A percentile compares a stretch with the other conserved stretches of the same genome.
phyloP scores from a whole-genome alignment of 53 echinoderm and acorn worm genomes.

The Actinopyga echinites region DNA sequence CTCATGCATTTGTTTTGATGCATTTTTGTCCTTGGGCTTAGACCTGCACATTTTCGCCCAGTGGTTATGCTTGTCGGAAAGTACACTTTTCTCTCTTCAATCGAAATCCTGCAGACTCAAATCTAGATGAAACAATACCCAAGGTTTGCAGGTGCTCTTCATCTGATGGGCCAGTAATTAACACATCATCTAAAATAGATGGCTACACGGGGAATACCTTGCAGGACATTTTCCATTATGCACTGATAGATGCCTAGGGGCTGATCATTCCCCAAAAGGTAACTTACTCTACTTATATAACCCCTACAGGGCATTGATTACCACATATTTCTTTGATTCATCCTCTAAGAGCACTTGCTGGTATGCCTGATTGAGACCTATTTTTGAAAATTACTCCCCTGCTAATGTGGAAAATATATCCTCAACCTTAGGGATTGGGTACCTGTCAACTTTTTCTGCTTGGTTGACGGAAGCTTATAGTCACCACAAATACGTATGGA shows the following conservation, averaged over 20 bases:
- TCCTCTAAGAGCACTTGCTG: slow-evolving; percentile 51
- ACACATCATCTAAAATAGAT: slow-evolving; percentile 46
- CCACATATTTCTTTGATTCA: slow-evolving; percentile 2
- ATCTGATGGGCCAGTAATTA: slow-evolving; percentile 42
- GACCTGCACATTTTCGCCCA: slow-evolving; percentile 28
- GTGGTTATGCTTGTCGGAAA: slow-evolving; percentile 11
- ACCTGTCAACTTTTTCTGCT: slow-evolving; percentile 38
- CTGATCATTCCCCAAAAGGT: slow-evolving; percentile 12
- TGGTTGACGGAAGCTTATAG: slow-evolving; percentile 57
- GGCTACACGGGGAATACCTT: too few species aligned
- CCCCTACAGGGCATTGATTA: slow-evolving; percentile 41
- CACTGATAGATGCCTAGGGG: slow-evolving; percentile 51
- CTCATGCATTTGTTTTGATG: slow-evolving; percentile 3
- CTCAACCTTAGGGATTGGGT: slow-evolving; percentile 40
- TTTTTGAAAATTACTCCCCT: slow-evolving; percentile 57
- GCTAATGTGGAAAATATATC: slow-evolving; percentile 56
- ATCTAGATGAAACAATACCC: slow-evolving; percentile 7
- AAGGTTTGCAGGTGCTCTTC: slow-evolving; percentile 35
- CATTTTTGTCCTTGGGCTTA: not conserved
- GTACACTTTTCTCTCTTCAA: slow-evolving; percentile 29
- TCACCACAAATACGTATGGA: slow-evolving; percentile 35
- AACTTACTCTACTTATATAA: not conserved
- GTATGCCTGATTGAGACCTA: slow-evolving; percentile 59
- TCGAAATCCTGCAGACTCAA: slow-evolving; percentile 26
- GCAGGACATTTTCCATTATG: slow-evolving; percentile 47